These are phyloP conservation scores for Laticauda colubrina DNA, from an alignment of 2,113 vertebrate genomes.

Conservation along the genomic window DNA sequence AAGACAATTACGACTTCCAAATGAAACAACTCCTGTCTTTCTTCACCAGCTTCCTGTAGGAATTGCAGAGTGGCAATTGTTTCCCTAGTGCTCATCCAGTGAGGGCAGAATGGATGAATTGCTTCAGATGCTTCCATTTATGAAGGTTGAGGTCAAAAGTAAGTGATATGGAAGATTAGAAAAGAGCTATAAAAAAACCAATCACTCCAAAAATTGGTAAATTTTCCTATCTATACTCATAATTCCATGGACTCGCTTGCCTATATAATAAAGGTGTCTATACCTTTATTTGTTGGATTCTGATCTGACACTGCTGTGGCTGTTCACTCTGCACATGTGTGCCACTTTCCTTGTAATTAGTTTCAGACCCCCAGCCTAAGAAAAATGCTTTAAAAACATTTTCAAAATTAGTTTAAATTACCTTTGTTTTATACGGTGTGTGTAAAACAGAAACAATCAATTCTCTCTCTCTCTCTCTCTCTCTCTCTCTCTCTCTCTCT, in stretches of 20 bases:
- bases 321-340: background rate
- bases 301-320: background rate
- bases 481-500: no score
- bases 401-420: background rate
- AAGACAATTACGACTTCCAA: background rate
- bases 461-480: no score
- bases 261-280: no score
- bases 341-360: background rate
- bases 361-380: background rate
- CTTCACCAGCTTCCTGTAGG: background rate
- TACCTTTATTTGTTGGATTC: background rate
- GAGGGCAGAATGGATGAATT: background rate
- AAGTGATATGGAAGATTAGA: background rate
- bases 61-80: background rate
- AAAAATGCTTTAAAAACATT: background rate
- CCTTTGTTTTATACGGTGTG: background rate
- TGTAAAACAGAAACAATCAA: background rate
- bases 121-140: background rate
- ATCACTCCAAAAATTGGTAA: background rate
- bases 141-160: background rate
- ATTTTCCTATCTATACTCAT: background rate
- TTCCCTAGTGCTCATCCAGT: background rate
- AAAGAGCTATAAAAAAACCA: background rate
- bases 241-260: background rate
- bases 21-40: background rate